A percentile compares a stretch with the other conserved stretches of the same genome.
Conservation (phyloP, 2,888 invertebrate species). For the Orthosia incerta region DNA sequence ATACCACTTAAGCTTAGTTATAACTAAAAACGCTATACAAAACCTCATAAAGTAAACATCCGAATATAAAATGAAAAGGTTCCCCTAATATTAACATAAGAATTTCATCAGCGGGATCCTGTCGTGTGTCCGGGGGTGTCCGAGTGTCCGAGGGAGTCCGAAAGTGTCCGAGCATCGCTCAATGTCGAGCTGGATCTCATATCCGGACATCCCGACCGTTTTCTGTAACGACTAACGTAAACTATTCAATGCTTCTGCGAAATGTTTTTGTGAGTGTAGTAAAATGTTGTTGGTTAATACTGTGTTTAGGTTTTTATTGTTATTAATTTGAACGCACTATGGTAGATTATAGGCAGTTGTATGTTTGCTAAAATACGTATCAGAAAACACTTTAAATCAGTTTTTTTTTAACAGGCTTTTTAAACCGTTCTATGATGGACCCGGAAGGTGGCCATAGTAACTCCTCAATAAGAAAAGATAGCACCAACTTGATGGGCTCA, state of each 20-base stretch:
- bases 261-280: conserved; percentile 38
- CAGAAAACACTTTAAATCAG: too few species aligned
- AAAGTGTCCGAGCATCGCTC: conserved; percentile 67
- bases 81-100: conserved; percentile 69
- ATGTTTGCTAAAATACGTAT: too few species aligned
- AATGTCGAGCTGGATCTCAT: conserved; percentile 72
- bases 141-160: conserved; percentile 43
- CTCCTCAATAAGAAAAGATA: too few species aligned
- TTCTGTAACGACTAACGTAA: conserved; percentile 65
- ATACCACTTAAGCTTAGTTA: neutral
- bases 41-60: conserved; percentile 37
- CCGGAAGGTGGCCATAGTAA: too few species aligned
- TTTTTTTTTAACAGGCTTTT: too few species aligned
- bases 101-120: conserved; percentile 66
- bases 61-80: conserved; percentile 63
- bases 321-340: conserved; percentile 18
- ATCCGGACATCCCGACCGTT: conserved; percentile 69
- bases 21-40: conserved; percentile 37
- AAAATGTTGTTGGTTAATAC: conserved; percentile 3
- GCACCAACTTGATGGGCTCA: too few species aligned
- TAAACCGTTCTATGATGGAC: too few species aligned
- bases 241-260: conserved; percentile 61
- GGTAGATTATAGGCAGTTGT: neutral
- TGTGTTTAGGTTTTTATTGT: conserved; percentile 15
- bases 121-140: conserved; percentile 48